Evolutionary conservation across 2,888 invertebrate genomes (phyloP).

Genomic region (Pristionchus entomophagus): DNA sequence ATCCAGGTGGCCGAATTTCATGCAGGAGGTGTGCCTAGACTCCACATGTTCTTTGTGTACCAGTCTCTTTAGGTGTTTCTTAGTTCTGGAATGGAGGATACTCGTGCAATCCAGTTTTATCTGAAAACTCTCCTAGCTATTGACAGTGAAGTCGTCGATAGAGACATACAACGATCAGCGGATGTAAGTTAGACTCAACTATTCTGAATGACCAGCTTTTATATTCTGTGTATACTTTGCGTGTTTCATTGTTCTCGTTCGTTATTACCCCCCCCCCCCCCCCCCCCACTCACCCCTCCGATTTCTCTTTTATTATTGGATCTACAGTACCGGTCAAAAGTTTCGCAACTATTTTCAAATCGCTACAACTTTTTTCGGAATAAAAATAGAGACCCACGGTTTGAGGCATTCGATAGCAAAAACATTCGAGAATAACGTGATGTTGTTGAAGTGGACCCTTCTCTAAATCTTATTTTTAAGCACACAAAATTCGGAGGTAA

Average conservation of each 20-base stretch:
- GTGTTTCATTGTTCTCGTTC: not conserved
- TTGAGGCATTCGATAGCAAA: too few species aligned
- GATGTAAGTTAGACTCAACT: constrained; percentile 66
- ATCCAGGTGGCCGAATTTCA: constrained; percentile 79
- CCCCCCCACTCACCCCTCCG: not conserved
- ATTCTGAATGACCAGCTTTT: too few species aligned
- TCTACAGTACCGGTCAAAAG: too few species aligned
- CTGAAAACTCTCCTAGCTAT: constrained; percentile 79
- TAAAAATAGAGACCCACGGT: too few species aligned
- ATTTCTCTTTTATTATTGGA: constrained; percentile 49
- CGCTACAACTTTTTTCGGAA: too few species aligned
- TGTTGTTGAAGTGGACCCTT: too few species aligned
- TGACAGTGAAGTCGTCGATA: constrained; percentile 80
- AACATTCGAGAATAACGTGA: too few species aligned
- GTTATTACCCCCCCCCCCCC: too few species aligned
- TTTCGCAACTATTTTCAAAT: too few species aligned
- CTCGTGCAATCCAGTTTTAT: constrained; percentile 78
- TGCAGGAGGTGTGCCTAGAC: constrained; percentile 77
- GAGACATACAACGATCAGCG: constrained; percentile 77
- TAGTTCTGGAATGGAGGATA: constrained; percentile 43
- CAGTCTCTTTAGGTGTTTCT: constrained; percentile 24
- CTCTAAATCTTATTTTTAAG: too few species aligned
- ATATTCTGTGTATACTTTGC: not conserved
- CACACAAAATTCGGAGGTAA: too few species aligned
- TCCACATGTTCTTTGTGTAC: too few species aligned